These are phyloP conservation scores for Xiphias gladius DNA, from an alignment of 2,113 vertebrate genomes.

Conservation along the genomic window DNA sequence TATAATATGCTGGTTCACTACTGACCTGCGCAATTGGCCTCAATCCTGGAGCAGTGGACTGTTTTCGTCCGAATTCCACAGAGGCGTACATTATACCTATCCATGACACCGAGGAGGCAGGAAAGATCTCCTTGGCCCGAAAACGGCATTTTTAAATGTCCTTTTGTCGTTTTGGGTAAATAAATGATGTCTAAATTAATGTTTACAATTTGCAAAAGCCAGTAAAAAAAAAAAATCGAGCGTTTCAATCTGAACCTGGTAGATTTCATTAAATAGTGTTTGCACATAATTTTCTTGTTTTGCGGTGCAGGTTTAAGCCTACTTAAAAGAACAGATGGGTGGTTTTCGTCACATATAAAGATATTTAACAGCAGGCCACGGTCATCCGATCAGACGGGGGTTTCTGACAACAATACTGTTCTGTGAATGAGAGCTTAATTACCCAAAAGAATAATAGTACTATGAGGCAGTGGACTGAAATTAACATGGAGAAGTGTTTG, in stretches of 20 bases:
- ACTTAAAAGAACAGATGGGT: constrained; percentile 13
- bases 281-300: background rate
- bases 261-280: background rate
- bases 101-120: background rate
- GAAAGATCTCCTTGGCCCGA: background rate
- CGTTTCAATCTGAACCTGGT: background rate
- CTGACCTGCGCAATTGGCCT: constrained; percentile 63
- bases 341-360: constrained; percentile 2
- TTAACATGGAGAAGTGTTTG: background rate
- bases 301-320: background rate
- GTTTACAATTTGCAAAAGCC: background rate
- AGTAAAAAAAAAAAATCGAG: background rate
- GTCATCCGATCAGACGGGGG: background rate
- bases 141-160: background rate
- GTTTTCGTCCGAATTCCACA: constrained; percentile 57
- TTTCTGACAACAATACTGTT: background rate
- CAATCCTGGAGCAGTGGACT: constrained; percentile 67
- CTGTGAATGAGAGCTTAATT: background rate
- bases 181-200: background rate
- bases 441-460: background rate
- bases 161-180: background rate
- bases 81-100: constrained; percentile 58
- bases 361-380: background rate
- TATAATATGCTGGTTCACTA: constrained; percentile 55
- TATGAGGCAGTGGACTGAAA: background rate